Percentiles rank a stretch among this genome's conserved stretches.
Evolutionary conservation across 2,113 vertebrate species (phyloP).

Genomic region (Melanocharis versteri): DNA sequence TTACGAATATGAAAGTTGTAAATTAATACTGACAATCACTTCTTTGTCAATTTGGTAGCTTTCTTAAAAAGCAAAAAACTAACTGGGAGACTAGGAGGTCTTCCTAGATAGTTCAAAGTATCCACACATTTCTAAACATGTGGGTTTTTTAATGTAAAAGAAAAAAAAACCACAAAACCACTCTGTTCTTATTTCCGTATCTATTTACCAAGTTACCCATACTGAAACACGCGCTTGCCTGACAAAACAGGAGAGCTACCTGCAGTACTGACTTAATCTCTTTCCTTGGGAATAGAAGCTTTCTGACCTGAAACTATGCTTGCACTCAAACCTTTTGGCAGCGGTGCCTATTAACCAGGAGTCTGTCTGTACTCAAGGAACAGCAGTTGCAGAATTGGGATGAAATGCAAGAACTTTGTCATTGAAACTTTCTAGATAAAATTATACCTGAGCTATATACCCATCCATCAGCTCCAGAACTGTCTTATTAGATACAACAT

Average conservation of each 20-base stretch:
- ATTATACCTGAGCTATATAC: neutral
- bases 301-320: neutral
- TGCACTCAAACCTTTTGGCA: neutral
- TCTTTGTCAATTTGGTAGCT: neutral
- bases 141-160: neutral
- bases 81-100: neutral
- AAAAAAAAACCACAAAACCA: neutral
- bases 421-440: neutral
- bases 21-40: neutral
- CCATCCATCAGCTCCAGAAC: neutral
- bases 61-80: neutral
- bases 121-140: neutral
- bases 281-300: neutral
- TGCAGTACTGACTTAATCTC: neutral
- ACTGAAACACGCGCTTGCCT: neutral
- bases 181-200: neutral
- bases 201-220: neutral
- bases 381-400: neutral
- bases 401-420: neutral
- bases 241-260: neutral
- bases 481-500: neutral
- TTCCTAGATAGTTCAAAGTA: neutral
- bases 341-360: neutral
- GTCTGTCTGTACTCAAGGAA: neutral
- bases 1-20: neutral